These are phyloP conservation scores for Anaspis maculata DNA, from an alignment of 2,888 invertebrate genomes.

Conservation along the genomic window DNA sequence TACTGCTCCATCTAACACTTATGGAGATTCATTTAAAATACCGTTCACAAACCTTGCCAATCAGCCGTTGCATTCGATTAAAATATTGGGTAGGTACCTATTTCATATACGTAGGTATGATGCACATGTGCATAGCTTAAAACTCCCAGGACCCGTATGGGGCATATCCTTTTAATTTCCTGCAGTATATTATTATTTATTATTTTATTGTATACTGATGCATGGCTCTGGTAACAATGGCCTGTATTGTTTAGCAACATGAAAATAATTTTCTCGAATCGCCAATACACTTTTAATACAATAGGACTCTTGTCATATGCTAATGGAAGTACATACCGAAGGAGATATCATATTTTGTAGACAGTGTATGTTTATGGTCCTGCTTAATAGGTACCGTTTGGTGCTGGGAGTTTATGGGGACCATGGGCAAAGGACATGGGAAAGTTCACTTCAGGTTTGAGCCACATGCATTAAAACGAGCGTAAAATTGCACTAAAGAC, in stretches of 20 bases:
- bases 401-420: no score
- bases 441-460: no score
- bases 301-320: slow-evolving; percentile 39
- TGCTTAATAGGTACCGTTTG: slow-evolving; percentile 4
- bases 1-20: no score
- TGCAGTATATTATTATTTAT: slow-evolving; percentile 33
- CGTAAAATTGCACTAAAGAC: no score
- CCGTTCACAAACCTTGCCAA: slow-evolving; percentile 11
- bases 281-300: slow-evolving; percentile 38
- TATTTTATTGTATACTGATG: slow-evolving; percentile 35
- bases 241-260: slow-evolving; percentile 36
- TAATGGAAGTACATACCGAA: slow-evolving; percentile 28
- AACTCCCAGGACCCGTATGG: no score
- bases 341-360: slow-evolving; percentile 17
- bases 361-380: slow-evolving; percentile 7
- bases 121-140: no score
- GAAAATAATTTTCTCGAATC: slow-evolving; percentile 39
- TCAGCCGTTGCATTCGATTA: slow-evolving; percentile 3
- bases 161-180: slow-evolving; percentile 25
- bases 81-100: no score
- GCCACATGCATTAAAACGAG: no score
- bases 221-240: slow-evolving; percentile 37
- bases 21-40: no score
- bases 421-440: no score
- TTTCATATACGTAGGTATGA: no score